Evolutionary conservation across 30 jellyfish, hydroid and myxozoan genomes (phyloP).

Genomic region (Chironex yamaguchii): DNA sequence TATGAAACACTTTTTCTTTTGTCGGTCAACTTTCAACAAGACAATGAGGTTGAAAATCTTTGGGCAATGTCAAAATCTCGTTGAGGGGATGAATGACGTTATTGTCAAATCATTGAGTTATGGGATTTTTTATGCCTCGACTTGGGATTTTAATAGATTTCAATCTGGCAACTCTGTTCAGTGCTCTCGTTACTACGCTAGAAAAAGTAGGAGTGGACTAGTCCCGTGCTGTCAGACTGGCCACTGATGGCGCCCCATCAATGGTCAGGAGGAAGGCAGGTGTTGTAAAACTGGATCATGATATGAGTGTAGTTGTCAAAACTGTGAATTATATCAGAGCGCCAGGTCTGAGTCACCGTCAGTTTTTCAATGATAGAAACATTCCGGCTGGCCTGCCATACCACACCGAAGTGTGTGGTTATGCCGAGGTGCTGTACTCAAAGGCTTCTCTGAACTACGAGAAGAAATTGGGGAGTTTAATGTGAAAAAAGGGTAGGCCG

Average conservation of each 20-base stretch:
- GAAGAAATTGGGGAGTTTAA: conserved; percentile 13
- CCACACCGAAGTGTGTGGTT: conserved; percentile 22
- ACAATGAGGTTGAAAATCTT: too few relatives aligned
- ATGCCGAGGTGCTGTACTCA: conserved; percentile 29
- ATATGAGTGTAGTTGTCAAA: conserved; percentile 21
- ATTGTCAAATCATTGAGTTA: too few relatives aligned
- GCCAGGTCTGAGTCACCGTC: not conserved
- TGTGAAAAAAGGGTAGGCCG: not conserved
- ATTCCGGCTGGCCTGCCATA: conserved; percentile 6
- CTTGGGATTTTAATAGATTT: too few relatives aligned
- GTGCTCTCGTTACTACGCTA: conserved; percentile 23
- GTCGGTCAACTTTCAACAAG: too few relatives aligned
- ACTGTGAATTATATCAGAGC: not conserved
- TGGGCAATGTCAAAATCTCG: too few relatives aligned
- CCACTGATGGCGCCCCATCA: conserved; percentile 25
- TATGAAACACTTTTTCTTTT: too few relatives aligned
- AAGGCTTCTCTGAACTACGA: conserved; percentile 18
- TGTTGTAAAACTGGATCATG: conserved; percentile 11
- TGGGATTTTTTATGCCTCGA: too few relatives aligned
- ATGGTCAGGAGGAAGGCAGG: conserved; percentile 47
- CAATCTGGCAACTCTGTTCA: too few relatives aligned
- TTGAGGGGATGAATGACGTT: too few relatives aligned
- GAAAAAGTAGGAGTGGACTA: conserved; percentile 43
- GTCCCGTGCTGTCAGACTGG: conserved; percentile 35
- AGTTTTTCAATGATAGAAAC: not conserved